Conservation (phyloP, 2,888 invertebrate species). For the Oxystoma pomonae region DNA sequence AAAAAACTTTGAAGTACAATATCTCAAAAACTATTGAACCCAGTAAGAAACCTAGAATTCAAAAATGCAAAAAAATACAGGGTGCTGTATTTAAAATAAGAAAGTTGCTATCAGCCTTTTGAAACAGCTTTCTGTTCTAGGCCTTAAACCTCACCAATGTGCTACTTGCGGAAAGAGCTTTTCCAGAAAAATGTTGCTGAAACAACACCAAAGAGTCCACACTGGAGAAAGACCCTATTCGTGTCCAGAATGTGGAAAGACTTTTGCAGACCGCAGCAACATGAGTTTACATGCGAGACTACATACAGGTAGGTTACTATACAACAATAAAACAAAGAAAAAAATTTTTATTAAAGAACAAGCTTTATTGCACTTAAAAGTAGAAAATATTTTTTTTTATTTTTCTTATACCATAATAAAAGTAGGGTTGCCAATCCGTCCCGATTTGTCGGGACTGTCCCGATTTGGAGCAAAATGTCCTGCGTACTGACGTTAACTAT, state of each 20-base stretch:
- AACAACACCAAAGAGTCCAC: constrained; percentile 78
- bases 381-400: not conserved
- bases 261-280: constrained; percentile 79
- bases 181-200: constrained; percentile 78
- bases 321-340: not conserved
- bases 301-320: constrained; percentile 66
- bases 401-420: too few species aligned
- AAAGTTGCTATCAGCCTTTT: too few species aligned
- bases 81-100: too few species aligned
- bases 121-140: too few species aligned
- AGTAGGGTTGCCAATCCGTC: too few species aligned
- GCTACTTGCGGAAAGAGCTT: constrained; percentile 76
- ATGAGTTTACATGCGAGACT: constrained; percentile 78
- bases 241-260: constrained; percentile 75
- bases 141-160: constrained; percentile 75
- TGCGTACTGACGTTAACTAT: not conserved
- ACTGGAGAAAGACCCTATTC: constrained; percentile 79
- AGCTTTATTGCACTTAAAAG: not conserved
- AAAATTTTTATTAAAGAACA: constrained; percentile 1
- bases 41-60: too few species aligned
- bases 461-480: too few species aligned
- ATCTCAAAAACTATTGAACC: too few species aligned
- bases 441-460: too few species aligned
- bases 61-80: too few species aligned
- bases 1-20: too few species aligned